phyloP scores from a whole-genome alignment of 2,888 invertebrate genomes.

The Empis stercorea region DNA sequence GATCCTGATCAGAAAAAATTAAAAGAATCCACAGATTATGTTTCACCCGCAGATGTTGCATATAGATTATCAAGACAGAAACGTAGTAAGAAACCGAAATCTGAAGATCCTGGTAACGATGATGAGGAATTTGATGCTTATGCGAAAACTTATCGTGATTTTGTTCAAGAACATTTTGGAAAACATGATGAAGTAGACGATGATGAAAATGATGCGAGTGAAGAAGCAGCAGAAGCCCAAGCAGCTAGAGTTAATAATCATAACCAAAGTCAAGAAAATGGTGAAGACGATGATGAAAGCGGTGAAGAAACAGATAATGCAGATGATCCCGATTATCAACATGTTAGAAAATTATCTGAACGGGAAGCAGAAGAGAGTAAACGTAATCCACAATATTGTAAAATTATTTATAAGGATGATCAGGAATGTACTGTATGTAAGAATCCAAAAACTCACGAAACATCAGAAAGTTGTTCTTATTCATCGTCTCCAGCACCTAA shows the following conservation, averaged over 20 bases:
- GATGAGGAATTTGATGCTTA: slow-evolving; percentile 6
- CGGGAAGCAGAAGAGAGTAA: slow-evolving; percentile 48
- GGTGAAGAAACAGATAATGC: background rate
- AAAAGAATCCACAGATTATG: background rate
- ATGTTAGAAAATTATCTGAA: slow-evolving; percentile 48
- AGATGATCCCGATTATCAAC: slow-evolving; percentile 38
- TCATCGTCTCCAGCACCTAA: slow-evolving; percentile 59
- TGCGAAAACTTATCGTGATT: slow-evolving; percentile 9
- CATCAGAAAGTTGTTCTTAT: slow-evolving; percentile 69
- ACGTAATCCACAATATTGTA: slow-evolving; percentile 50
- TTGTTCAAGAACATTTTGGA: slow-evolving; percentile 10
- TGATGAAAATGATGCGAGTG: slow-evolving; percentile 10
- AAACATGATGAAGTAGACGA: slow-evolving; percentile 7
- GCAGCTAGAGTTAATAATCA: slow-evolving; percentile 7
- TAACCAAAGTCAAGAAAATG: background rate
- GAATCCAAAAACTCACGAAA: slow-evolving; percentile 59
- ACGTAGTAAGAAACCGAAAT: background rate
- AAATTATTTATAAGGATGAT: slow-evolving; percentile 48
- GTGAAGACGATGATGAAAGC: background rate
- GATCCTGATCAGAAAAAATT: background rate
- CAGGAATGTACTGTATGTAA: slow-evolving; percentile 56
- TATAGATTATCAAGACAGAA: background rate
- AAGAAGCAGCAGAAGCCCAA: background rate
- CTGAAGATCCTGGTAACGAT: background rate
- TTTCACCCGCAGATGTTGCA: slow-evolving; percentile 1